Base-by-base conservation (phyloP, 2,888 invertebrate genomes). In the Taenaris catops region DNA sequence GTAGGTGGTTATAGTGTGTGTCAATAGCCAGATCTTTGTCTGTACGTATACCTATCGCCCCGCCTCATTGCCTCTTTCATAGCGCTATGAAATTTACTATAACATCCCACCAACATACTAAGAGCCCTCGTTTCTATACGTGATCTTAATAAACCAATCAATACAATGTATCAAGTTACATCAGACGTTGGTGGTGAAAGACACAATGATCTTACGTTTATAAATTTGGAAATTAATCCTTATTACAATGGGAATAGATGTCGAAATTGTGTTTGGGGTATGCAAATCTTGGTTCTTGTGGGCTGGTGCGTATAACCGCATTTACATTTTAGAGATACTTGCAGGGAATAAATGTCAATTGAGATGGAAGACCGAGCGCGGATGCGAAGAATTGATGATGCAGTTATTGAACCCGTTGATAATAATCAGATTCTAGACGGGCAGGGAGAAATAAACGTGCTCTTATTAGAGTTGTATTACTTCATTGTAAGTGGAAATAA, bases 261-360 rank as follows among this genome's bases (percentile, higher is more conserved):
- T 47, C 51, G 28, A 36, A 25, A 27, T 47, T 17, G 26, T 9
- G 23, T 38, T 25, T 25, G 28, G 24, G 16, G 17, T 25, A 5
- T 3, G 19, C 9, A 29, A 26, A 34, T 18, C 44, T 35, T 37
- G 27, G 37, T 41, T 26, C 51, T 56, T 53, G 57, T 69, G 71
- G 68, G 71, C 67, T 69, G 63, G 70, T 78, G 70, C 72, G 73
- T 75, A 72, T 72, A 71, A 78, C 75, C 75, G 63, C 80, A 79
- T 81, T 81, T 81, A 81, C 79, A 79, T 80, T 81, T 78, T 76
- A 73, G 69, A 78, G 69, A 72, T 76, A 70, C 76, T 75, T 69
- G 73, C 63, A 62, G 63, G 67, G 75, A 78, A 78, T 81, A 81
- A 80, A 83, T 80, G 81, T 81, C 81, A 81, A 83, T 81, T 81